Base-by-base conservation (phyloP, 2,888 invertebrate species). In the Lysandra coridon region DNA sequence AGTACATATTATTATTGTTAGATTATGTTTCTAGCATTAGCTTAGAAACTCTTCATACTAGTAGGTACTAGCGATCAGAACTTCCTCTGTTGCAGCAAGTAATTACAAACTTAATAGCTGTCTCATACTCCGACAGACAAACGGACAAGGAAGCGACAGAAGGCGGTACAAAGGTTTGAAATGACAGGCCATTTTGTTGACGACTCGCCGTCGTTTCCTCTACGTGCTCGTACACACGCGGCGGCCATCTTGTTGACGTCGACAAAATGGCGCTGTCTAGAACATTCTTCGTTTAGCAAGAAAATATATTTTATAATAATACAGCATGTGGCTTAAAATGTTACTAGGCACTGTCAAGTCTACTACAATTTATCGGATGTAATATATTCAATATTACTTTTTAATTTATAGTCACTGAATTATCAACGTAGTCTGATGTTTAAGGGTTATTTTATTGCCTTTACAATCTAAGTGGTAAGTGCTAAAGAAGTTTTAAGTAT, bases 161-260 rank as follows among this genome's bases (percentile, higher is more conserved):
- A 79, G 80, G 76, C 81, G 80, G 82, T 82, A 88, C 89, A 90
- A 89, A 87, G 84, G 86, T 86, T 88, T 88, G 85, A 86, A 87
- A 89, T 89, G 91, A 92, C 91, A 90, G 89, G 88, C 90, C 91
- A 91, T 91, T 91, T 91, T 85, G 86, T 85, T 87, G 88, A 88
- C 89, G 88, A 83, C 83, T 87, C 84, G 86, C 87, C 88, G 84
- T 84, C 86, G 86, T 87, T 88, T 88, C 88, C 88, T 86, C 83
- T 84, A 73, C 77, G 86, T 88, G 87, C 60, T 60, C 80, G 88
- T 82, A 82, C 83, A 83, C 74, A 78, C 73, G 78, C 74, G 44
- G 80, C 80, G 76, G 69, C 69, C 33, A 69, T 69, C 14, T 37
- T 69, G 69, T 69, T 69, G 4, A 33, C 12, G 17, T 33, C 69